phyloP scores from a whole-genome alignment of 2,888 invertebrate species.

The Dasypogon diadema region DNA sequence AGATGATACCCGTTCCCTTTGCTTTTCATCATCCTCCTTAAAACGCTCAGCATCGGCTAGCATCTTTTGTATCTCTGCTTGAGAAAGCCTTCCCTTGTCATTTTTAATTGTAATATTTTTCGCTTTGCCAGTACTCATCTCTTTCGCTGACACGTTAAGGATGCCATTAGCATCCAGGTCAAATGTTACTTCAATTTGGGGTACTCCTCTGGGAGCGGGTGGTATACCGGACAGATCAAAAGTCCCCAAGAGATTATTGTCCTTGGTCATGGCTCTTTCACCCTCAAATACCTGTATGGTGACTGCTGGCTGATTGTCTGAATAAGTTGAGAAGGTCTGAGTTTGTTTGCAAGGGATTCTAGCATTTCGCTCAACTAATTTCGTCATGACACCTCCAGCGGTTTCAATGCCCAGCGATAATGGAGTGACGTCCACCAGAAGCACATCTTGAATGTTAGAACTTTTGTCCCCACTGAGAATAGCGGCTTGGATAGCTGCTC shows the following conservation, averaged over 20 bases:
- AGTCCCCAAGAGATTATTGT: constrained; percentile 94
- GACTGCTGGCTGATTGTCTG: constrained; percentile 84
- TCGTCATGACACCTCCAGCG: constrained; percentile 84
- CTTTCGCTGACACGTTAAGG: constrained; percentile 86
- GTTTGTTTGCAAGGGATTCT: constrained; percentile 80
- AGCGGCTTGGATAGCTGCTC: constrained; percentile 81
- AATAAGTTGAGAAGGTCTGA: constrained; percentile 82
- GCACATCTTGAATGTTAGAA: constrained; percentile 79
- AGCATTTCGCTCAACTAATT: constrained; percentile 79
- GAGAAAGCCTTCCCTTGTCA: constrained; percentile 83
- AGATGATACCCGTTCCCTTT: constrained; percentile 75
- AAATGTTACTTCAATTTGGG: constrained; percentile 87
- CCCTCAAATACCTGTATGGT: constrained; percentile 82
- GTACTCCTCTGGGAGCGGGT: constrained; percentile 89
- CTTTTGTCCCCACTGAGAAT: constrained; percentile 79
- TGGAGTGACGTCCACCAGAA: constrained; percentile 77
- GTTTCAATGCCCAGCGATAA: constrained; percentile 83
- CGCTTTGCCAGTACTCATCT: constrained; percentile 75
- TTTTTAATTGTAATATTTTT: constrained; percentile 86
- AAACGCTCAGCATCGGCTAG: constrained; percentile 80
- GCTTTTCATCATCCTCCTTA: constrained; percentile 79
- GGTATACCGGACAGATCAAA: constrained; percentile 97
- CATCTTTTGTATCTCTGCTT: constrained; percentile 88
- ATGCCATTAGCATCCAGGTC: constrained; percentile 94
- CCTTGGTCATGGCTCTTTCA: constrained; percentile 90